Evolutionary conservation across 2,113 vertebrate species (phyloP).

Genomic region (Passer montanus): DNA sequence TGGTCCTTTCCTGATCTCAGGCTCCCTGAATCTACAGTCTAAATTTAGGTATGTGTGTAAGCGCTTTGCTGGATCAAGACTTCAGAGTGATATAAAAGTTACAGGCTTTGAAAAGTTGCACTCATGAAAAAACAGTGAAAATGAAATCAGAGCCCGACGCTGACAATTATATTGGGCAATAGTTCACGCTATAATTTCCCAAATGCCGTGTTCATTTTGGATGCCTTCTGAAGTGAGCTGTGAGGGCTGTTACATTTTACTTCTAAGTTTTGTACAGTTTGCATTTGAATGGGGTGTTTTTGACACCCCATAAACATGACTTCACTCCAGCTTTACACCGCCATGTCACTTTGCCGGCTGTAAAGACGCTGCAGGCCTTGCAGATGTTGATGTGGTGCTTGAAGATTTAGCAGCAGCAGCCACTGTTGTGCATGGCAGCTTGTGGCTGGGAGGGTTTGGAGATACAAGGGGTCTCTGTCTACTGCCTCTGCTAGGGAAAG

Average conservation of each 20-base stretch:
- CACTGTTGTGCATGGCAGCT: background rate
- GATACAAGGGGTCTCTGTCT: background rate
- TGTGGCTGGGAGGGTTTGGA: background rate
- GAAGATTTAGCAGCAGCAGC: background rate
- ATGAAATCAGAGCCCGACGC: background rate
- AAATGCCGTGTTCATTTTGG: conserved; percentile 12
- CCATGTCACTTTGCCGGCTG: background rate
- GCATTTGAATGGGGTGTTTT: conserved; percentile 26
- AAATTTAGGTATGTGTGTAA: conserved; percentile 44
- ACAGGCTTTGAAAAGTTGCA: conserved; percentile 40
- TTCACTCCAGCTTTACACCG: background rate
- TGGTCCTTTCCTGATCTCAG: conserved; percentile 52
- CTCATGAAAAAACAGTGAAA: conserved; percentile 33
- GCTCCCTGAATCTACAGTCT: conserved; percentile 48
- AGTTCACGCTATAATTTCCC: conserved; percentile 17
- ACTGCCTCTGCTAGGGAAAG: background rate
- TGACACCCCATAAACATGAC: conserved; percentile 32
- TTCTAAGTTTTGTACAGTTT: conserved; percentile 30
- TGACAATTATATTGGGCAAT: conserved; percentile 34
- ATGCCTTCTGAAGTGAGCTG: conserved; percentile 21
- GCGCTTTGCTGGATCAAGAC: conserved; percentile 44
- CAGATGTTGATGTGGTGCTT: background rate
- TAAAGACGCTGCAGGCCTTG: background rate
- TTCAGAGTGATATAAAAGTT: conserved; percentile 31
- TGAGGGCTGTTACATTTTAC: conserved; percentile 12